Conservation (phyloP, 2,888 invertebrate species). For the Apodemia mormo region DNA sequence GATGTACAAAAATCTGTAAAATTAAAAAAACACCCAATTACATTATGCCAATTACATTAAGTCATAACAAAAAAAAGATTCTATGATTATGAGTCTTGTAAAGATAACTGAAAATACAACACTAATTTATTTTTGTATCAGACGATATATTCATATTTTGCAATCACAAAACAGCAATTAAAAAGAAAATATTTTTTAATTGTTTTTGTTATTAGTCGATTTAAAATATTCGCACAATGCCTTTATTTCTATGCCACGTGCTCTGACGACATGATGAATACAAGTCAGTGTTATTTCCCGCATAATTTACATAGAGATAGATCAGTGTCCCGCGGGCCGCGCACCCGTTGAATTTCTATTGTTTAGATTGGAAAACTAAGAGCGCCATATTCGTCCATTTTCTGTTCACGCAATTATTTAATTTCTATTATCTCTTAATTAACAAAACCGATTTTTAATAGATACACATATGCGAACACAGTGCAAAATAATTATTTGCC, state of each 20-base stretch:
- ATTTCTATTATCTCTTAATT: conserved; percentile 50
- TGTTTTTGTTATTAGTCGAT: background rate
- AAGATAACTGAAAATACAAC: no score
- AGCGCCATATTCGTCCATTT: conserved; percentile 62
- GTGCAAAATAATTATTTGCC: no score
- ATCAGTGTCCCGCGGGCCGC: conserved; percentile 72
- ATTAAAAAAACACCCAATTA: no score
- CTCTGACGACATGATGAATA: conserved; percentile 59
- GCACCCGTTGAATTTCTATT: conserved; percentile 81
- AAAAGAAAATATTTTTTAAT: conserved; percentile 6
- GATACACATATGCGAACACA: no score
- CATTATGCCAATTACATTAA: no score
- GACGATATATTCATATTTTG: background rate
- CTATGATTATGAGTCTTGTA: no score
- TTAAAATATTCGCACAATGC: conserved; percentile 11
- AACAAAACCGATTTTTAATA: no score
- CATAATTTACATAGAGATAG: conserved; percentile 81
- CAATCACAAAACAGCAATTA: background rate
- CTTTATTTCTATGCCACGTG: conserved; percentile 47
- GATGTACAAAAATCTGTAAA: background rate
- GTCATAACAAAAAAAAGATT: no score
- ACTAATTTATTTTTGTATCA: background rate
- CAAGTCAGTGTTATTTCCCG: conserved; percentile 72
- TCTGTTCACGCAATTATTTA: conserved; percentile 62
- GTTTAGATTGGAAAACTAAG: conserved; percentile 82